Percentiles rank a stretch among this genome's conserved stretches.
These are phyloP conservation scores for Choristoneura rosaceana DNA, from an alignment of 2,888 invertebrate species.

Conservation along the genomic window DNA sequence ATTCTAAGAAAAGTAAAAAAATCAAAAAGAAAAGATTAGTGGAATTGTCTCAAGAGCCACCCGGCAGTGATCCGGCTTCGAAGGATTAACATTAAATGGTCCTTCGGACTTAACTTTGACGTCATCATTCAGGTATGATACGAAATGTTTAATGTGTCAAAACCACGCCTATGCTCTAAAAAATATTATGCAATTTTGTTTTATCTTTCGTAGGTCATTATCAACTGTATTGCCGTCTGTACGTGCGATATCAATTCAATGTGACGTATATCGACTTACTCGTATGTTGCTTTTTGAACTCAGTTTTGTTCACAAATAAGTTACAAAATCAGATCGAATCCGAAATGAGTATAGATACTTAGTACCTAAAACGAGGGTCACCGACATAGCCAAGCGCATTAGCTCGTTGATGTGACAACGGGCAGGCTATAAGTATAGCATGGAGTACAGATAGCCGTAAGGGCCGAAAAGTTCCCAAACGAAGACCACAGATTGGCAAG, in stretches of 20 bases:
- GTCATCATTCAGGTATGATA: background rate
- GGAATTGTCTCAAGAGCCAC: background rate
- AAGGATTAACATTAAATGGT: slow-evolving; percentile 5
- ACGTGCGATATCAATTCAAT: background rate
- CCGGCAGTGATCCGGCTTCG: slow-evolving; percentile 5
- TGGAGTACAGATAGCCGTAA: no score
- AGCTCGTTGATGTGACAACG: no score
- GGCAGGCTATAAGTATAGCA: no score
- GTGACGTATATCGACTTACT: slow-evolving; percentile 4
- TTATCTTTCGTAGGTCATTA: slow-evolving; percentile 19
- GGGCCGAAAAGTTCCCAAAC: no score
- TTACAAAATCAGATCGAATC: no score
- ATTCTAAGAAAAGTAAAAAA: no score
- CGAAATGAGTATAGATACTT: no score
- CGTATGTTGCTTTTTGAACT: background rate
- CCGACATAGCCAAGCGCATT: no score
- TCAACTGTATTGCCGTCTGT: background rate
- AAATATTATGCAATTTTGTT: background rate
- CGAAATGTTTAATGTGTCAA: background rate
- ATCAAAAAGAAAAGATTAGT: background rate
- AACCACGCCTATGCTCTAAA: background rate
- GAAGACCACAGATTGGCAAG: no score
- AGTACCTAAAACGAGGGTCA: no score
- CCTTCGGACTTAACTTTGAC: slow-evolving; percentile 17
- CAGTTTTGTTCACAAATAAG: no score